phyloP scores from a whole-genome alignment of 1,140 invertebrate genomes.

The Bemisia tabaci region DNA sequence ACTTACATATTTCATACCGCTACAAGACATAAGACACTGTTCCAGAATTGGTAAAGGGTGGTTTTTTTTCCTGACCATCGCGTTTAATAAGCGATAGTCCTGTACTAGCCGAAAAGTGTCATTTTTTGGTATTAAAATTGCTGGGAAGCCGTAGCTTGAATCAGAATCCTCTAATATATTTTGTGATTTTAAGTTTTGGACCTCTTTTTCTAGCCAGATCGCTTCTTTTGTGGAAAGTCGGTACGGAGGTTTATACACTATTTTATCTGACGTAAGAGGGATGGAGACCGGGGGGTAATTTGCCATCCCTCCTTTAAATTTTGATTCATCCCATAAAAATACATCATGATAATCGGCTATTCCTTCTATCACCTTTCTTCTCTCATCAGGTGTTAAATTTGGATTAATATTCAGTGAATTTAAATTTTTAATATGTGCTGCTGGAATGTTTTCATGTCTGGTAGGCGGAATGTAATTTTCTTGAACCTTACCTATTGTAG shows the following conservation, averaged over 20 bases:
- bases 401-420: neutral
- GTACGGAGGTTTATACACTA: neutral
- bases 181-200: neutral
- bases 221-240: neutral
- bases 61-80: neutral
- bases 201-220: neutral
- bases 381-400: neutral
- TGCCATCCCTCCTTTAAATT: neutral
- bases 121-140: neutral
- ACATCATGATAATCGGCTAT: neutral
- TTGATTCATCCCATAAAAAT: neutral
- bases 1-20: neutral
- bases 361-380: neutral
- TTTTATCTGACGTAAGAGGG: neutral
- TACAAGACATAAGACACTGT: neutral
- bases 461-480: neutral
- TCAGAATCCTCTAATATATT: neutral
- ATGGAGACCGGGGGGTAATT: neutral
- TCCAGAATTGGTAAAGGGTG: neutral
- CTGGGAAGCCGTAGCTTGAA: neutral
- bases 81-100: neutral
- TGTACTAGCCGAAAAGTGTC: neutral
- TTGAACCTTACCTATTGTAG: neutral
- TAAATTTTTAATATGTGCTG: neutral
- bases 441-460: neutral